phyloP scores from a whole-genome alignment of 2,888 invertebrate species.

The Drosophila monieri region DNA sequence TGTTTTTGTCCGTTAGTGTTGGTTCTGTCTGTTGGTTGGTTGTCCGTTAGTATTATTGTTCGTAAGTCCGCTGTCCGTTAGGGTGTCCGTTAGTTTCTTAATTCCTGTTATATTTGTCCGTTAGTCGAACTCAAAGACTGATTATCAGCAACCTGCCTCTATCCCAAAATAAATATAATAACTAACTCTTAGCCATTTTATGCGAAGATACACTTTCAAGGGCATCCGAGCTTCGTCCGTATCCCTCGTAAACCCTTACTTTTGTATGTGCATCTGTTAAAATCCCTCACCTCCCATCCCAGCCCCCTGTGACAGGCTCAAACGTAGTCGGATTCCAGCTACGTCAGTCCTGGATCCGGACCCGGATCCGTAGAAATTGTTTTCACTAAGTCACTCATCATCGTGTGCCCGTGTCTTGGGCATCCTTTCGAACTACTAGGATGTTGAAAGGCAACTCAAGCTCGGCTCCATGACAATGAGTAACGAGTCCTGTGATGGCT shows the following conservation, averaged over 20 bases:
- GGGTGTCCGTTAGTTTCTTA: too few relatives aligned
- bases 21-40: too few relatives aligned
- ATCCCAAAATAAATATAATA: too few relatives aligned
- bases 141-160: too few relatives aligned
- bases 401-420: conserved; percentile 38
- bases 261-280: neutral
- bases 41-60: too few relatives aligned
- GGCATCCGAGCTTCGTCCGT: neutral
- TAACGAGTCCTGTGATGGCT: conserved; percentile 23
- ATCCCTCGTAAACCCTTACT: neutral
- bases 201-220: neutral
- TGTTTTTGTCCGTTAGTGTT: too few relatives aligned
- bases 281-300: neutral
- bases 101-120: too few relatives aligned
- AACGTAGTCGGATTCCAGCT: conserved; percentile 16
- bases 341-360: conserved; percentile 8
- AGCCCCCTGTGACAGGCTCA: conserved; percentile 1
- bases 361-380: conserved; percentile 56
- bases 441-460: conserved; percentile 50
- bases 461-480: conserved; percentile 43
- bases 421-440: conserved; percentile 27
- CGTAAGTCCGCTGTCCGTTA: too few relatives aligned
- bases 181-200: too few relatives aligned
- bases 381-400: conserved; percentile 70
- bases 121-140: too few relatives aligned